Percentiles rank a stretch among this genome's conserved stretches.
These are phyloP conservation scores for Philonicus albiceps DNA, from an alignment of 2,888 invertebrate species.

Conservation along the genomic window DNA sequence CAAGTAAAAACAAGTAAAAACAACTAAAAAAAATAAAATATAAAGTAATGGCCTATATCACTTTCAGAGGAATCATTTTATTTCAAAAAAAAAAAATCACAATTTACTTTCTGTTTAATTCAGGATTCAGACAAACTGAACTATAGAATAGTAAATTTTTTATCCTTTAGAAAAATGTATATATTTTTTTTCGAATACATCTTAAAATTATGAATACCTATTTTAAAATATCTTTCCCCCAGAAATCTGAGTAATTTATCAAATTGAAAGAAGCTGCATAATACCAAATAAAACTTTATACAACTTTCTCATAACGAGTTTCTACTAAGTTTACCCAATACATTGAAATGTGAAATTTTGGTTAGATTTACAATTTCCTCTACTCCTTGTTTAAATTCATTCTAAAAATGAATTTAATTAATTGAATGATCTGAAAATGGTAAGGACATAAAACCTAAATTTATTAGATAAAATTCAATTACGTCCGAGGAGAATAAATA, in stretches of 20 bases:
- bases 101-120: background rate
- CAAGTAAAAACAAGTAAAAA: background rate
- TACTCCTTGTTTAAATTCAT: background rate
- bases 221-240: background rate
- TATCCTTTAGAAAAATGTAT: background rate
- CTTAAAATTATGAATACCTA: background rate
- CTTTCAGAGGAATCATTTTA: background rate
- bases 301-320: background rate
- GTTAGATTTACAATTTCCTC: background rate
- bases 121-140: background rate
- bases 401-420: background rate
- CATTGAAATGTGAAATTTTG: background rate
- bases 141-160: background rate
- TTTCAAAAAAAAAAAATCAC: background rate
- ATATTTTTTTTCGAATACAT: background rate
- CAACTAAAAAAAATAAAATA: no score
- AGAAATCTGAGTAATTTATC: background rate
- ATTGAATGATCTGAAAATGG: background rate
- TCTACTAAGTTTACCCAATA: background rate
- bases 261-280: background rate
- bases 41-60: background rate
- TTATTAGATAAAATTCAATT: background rate
- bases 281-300: background rate
- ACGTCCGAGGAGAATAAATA: background rate
- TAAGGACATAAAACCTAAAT: background rate